Conservation (phyloP, 1,140 invertebrate species). For the Drosophila santomea region DNA sequence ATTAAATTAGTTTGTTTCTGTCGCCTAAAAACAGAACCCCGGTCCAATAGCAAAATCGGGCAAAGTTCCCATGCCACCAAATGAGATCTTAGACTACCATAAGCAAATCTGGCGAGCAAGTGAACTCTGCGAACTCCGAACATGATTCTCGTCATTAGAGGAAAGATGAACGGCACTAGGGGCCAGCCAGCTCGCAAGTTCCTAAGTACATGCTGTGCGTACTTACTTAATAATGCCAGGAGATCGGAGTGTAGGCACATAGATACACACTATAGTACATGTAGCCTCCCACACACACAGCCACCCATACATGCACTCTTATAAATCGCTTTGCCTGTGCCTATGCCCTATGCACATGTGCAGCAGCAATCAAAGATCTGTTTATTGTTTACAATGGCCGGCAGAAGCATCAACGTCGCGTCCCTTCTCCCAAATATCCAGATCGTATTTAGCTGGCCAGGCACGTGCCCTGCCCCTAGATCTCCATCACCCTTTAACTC, state of each 20-base stretch:
- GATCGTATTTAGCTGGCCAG: slow-evolving; percentile 42
- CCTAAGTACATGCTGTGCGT: slow-evolving; percentile 4
- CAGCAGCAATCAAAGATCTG: slow-evolving; percentile 63
- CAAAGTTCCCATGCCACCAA: neutral
- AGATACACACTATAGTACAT: slow-evolving; percentile 8
- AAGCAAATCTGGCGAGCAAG: neutral
- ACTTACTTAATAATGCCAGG: slow-evolving; percentile 6
- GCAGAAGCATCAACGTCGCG: slow-evolving; percentile 2
- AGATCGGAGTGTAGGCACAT: slow-evolving; percentile 3
- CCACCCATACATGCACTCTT: neutral
- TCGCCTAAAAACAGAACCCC: too few species aligned
- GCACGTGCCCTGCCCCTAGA: slow-evolving; percentile 31
- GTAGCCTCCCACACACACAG: too few species aligned
- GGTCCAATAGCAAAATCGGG: too few species aligned
- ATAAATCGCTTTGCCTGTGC: slow-evolving; percentile 5
- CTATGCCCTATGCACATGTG: slow-evolving; percentile 28
- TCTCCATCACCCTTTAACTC: neutral
- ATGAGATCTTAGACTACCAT: neutral
- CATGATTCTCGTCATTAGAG: neutral
- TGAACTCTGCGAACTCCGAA: slow-evolving; percentile 6
- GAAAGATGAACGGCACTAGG: neutral
- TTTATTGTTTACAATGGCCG: slow-evolving; percentile 71
- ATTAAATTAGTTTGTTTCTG: neutral
- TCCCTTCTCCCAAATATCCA: neutral
- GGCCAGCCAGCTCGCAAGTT: neutral